Conservation (phyloP, 2,797 vertebrate species). For the Botia kubotai region DNA sequence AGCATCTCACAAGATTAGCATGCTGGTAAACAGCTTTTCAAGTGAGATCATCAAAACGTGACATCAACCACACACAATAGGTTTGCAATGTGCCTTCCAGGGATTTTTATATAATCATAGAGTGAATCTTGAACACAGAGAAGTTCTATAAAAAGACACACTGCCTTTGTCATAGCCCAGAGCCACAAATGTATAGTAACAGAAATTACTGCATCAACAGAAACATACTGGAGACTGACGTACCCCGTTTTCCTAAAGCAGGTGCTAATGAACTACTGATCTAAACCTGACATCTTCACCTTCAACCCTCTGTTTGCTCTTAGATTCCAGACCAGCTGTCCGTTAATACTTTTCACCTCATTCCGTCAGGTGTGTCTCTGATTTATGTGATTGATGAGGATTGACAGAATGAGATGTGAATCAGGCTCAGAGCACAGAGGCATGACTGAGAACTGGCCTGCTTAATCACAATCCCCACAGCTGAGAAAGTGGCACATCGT, state of each 20-base stretch:
- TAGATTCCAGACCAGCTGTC: not conserved
- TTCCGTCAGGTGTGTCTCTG: slow-evolving; percentile 26
- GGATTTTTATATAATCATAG: not conserved
- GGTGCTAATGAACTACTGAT: not conserved
- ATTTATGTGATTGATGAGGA: slow-evolving; percentile 33
- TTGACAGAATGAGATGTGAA: slow-evolving; percentile 48
- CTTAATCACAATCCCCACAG: slow-evolving; percentile 62
- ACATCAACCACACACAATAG: not conserved
- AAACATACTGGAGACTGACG: not conserved
- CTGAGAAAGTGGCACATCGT: slow-evolving; percentile 67
- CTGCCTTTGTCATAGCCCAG: not conserved
- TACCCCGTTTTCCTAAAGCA: not conserved
- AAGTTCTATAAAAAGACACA: not conserved
- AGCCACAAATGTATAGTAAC: not conserved
- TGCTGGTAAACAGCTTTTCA: no score
- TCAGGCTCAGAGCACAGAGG: slow-evolving; percentile 30
- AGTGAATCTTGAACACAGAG: not conserved
- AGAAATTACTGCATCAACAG: not conserved
- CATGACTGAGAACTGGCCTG: slow-evolving; percentile 44
- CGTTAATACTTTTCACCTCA: not conserved
- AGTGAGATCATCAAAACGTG: no score
- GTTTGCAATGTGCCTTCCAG: not conserved
- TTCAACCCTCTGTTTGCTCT: not conserved
- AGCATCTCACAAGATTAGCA: no score
- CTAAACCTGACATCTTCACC: not conserved